Evolutionary conservation across 2,888 invertebrate genomes (phyloP).

Genomic region (Melanotus villosus): DNA sequence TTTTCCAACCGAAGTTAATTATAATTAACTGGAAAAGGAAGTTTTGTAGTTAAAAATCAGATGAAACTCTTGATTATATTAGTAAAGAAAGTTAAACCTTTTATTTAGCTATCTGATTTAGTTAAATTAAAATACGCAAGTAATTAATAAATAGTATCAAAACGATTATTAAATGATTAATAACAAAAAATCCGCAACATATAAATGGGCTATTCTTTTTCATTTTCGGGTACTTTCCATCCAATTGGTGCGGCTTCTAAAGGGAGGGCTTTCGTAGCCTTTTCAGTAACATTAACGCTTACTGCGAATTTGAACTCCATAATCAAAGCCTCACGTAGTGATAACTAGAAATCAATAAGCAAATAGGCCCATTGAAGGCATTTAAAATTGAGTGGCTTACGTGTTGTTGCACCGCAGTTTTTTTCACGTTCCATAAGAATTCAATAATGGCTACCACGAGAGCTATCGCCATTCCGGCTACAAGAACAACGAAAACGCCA

Average conservation of each 20-base stretch:
- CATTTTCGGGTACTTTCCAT: background rate
- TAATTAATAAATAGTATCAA: too few species aligned
- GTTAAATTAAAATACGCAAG: too few species aligned
- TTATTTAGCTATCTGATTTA: too few species aligned
- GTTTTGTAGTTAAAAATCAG: too few species aligned
- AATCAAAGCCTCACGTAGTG: conserved; percentile 78
- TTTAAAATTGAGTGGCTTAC: conserved; percentile 67
- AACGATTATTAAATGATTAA: too few species aligned
- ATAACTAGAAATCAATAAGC: conserved; percentile 72
- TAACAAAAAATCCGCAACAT: too few species aligned
- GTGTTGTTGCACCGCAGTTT: conserved; percentile 83
- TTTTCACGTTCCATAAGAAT: conserved; percentile 87
- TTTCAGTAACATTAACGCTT: conserved; percentile 81
- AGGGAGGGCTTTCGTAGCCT: conserved; percentile 69
- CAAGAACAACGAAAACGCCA: conserved; percentile 91
- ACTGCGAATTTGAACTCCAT: conserved; percentile 81
- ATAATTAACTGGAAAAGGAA: too few species aligned
- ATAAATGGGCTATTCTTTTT: too few species aligned
- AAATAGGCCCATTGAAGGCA: background rate
- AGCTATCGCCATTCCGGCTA: conserved; percentile 80
- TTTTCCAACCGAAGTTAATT: too few species aligned
- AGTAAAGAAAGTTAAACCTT: too few species aligned
- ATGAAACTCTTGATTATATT: too few species aligned
- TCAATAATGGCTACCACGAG: conserved; percentile 84
- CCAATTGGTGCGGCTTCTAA: background rate